These are phyloP conservation scores for Bombus terrestris DNA, from an alignment of 1,140 invertebrate genomes.

Conservation along the genomic window DNA sequence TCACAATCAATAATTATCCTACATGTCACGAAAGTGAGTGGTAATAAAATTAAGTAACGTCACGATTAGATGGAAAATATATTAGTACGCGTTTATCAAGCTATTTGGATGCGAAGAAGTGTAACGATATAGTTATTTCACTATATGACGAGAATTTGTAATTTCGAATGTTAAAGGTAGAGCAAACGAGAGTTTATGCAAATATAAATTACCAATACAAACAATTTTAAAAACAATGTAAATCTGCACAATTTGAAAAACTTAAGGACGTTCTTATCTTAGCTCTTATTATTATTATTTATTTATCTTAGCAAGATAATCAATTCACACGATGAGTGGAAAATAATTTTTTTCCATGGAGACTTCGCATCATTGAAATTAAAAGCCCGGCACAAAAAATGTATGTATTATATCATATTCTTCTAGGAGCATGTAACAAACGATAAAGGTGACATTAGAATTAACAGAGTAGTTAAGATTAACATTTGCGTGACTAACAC, in stretches of 20 bases:
- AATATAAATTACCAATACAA: neutral
- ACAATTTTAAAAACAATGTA: neutral
- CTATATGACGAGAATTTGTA: neutral
- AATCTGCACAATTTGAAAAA: neutral
- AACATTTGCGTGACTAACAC: neutral
- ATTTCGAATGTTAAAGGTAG: neutral
- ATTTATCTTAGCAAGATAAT: no score
- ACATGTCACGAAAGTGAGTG: no score
- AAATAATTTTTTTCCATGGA: neutral
- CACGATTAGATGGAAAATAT: neutral
- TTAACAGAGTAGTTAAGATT: neutral
- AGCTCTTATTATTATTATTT: no score
- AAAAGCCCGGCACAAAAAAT: no score
- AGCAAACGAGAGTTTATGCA: neutral
- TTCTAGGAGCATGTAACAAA: neutral
- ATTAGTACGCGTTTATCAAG: neutral
- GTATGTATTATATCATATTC: neutral
- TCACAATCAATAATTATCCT: neutral
- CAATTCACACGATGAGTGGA: neutral
- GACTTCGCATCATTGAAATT: neutral
- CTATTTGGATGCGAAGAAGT: neutral
- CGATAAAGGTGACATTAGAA: neutral
- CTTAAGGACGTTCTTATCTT: neutral
- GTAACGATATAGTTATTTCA: neutral
- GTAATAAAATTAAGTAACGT: no score